Evolutionary conservation across 2,113 vertebrate species (phyloP).

Genomic region (Rattus rattus): DNA sequence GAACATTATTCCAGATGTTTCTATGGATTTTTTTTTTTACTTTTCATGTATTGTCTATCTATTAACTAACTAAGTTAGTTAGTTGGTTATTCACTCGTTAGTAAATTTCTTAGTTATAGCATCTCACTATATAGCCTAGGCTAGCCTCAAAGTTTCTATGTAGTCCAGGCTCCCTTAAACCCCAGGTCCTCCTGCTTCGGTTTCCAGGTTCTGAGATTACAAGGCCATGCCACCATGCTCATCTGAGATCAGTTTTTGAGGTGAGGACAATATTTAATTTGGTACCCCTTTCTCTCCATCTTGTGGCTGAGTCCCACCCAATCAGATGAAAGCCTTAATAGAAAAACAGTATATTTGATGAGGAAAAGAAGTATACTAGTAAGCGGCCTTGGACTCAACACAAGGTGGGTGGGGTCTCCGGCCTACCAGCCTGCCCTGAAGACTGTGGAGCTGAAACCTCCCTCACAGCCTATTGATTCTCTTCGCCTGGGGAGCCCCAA

Average conservation of each 20-base stretch:
- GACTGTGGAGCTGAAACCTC: background rate
- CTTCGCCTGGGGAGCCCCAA: background rate
- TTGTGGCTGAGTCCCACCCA: background rate
- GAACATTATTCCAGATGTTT: conserved; percentile 20
- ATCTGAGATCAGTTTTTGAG: background rate
- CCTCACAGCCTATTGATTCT: background rate
- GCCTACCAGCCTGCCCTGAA: background rate
- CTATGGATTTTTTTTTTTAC: background rate
- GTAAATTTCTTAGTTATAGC: background rate
- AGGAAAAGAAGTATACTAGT: background rate
- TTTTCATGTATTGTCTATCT: background rate
- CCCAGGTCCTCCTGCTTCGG: background rate
- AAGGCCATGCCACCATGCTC: too few species aligned
- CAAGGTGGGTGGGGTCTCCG: background rate
- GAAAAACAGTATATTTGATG: background rate
- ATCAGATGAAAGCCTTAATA: background rate
- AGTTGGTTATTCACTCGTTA: background rate
- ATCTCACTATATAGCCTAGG: background rate
- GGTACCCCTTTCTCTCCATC: background rate
- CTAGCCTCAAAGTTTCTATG: background rate
- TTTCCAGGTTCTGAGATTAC: background rate
- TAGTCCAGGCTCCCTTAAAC: background rate
- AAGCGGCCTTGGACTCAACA: background rate
- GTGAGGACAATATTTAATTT: background rate
- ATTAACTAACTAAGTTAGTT: background rate